Base-by-base conservation (phyloP, 2,888 invertebrate genomes). In the Idaea biselata region DNA sequence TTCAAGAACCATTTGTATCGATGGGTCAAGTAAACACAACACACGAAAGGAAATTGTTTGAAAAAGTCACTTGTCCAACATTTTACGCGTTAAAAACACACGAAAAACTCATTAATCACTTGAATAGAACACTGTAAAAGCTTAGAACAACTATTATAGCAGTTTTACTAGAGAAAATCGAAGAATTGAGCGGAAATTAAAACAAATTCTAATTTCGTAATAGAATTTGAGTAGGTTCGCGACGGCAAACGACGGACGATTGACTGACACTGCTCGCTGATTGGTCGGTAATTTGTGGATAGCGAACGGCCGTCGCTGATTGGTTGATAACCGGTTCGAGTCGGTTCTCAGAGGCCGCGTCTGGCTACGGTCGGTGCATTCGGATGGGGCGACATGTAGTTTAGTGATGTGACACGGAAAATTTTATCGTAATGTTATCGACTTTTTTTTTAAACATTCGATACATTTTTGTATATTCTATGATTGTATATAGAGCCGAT, bases 361-460 rank as follows among this genome's bases (percentile, higher is more conserved):
- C 89, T 88, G 89, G 91, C 87, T 91, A 72, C 76, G 80, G 79
- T 86, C 87, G 83, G 88, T 87, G 87, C 86, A 86, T 83, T 44
- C 73, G 81, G 71, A 6, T 32, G 32, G 32, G 32, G 32, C 32
- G 6, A 11, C 32, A 80, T 76, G 73, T 70, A 70, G 73, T 68
- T 67, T 84, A 91, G 91, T 86, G 88, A 79, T 79, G 91, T 56
- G 82, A 78, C 75, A 73, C 63, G 66, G 59, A 64, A 8, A 32
- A 8, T 32, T 32, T 8, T 32, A 32, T 8, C 6, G 6, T 32
- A 32, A 8, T 11, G 32, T 32, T n/a, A 32, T 32, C 32, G 32
- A 32, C 11, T 32, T 6, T 2, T 32, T 32, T 32, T 32, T 32
- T 4, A 6, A 32, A 32, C 32, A 32, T 32, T 32, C 6, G 63